Base-by-base conservation (phyloP, 2,113 vertebrate species). In the Megalops atlanticus region DNA sequence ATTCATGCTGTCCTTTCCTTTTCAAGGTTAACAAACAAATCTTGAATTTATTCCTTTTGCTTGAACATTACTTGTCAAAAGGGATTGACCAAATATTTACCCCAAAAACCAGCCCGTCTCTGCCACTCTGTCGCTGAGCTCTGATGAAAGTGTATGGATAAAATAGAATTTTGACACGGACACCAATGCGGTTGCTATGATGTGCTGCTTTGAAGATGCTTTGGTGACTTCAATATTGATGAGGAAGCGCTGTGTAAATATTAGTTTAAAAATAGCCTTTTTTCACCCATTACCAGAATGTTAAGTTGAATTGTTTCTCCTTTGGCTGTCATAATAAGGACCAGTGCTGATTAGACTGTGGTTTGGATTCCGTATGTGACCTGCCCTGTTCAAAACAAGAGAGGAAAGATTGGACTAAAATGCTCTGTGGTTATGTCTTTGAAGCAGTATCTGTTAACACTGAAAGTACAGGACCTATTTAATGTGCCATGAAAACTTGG, bases 1-100 rank as follows among this genome's bases (percentile, higher is more conserved):
- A 72, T 49, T 36, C 11, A 70, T 45, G 14, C 24, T 38, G 18
- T 73, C 47, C 38, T 40, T 49, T 71, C 45, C 27, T 52, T 78
- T 27, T 73, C 72, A 68, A 64, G 76, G 54, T 77, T 52, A 47
- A 16, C 8, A 54, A 74, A 77, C 43, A 40, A 70, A 49, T 68
- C 76, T 39, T 4, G 27, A 64, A 64, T 18, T 39, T 40, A 74
- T 39, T 31, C 49, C 43, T 36, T 77, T 76, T 27, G 5, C 74
- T 21, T 49, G 45, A 76, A 76, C 47, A 16, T 52, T 36, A 49
- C 43, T 76, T 35, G 39, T 74, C 36, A 74, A 39, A 33, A n/a
- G 27, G 45, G 33, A 35, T 76, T 64, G 58, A 64, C 24, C 7
- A 72, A 39, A 43, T 18, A 43, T 27, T 21, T 21, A 36, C 11